Evolutionary conservation across 1,140 invertebrate genomes (phyloP), one percentile per base, ranked within the genome.

Genomic region (Drosophila arawakana): DNA sequence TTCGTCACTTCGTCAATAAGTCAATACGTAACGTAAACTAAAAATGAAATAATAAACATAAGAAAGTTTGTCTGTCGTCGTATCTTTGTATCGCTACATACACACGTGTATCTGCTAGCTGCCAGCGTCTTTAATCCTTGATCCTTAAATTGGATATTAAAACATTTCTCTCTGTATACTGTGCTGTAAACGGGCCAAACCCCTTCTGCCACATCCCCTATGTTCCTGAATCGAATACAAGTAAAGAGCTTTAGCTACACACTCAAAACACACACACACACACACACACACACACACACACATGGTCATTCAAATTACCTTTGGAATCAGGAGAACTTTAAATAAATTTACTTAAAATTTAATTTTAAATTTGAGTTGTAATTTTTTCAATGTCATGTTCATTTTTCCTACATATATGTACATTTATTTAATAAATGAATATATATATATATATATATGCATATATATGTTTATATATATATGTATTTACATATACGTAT

Each of bases 391-490:
- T 59, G 10, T 46, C 21, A 59, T 59, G n/a, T 35, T 11, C 47
- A 58, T 49, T 9, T 47, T 49, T 3, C 18, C 6, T 41, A 43
- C 35, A 41, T 18, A 41, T 21, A 57, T 39, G 34, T 37, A 62
- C 6, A 58, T 44, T 25, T 30, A 41, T 44, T 13, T 10, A n/a
- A 59, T 11, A 46, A 8, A 60, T 46, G 35, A 18, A 47, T 37
- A 9, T 49, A 60, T 47, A 44, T 59, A 44, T 8, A 8, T 4
- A 3, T 8, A 13, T 35, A 49, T 63, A 47, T 46, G 10, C 30
- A 41, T 62, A 41, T 52, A 35, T 34, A 44, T 66, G 41, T 10
- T n/a, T 92, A 43, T 55, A 49, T 39, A 67, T 46, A 43, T 58
- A 34, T 66, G 10, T 76, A 47, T 44, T 15, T 50, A 30, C 43